Conservation (phyloP, 2,797 vertebrate genomes). For the Enteromius mattozi region DNA sequence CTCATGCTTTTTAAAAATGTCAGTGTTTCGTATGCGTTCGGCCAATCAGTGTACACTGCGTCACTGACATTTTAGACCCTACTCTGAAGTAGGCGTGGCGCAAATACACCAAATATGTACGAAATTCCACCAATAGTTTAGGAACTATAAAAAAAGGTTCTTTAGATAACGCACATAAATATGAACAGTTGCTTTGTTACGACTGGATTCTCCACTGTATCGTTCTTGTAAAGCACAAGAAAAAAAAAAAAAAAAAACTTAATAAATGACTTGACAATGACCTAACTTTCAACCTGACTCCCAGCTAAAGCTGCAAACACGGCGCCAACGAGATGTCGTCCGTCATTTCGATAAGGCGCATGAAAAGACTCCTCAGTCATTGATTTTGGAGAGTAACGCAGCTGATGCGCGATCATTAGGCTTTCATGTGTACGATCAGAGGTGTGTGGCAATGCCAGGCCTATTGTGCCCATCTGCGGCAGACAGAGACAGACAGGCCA, state of each 20-base stretch:
- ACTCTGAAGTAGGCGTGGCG: not conserved
- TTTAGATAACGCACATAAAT: no score
- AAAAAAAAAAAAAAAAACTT: not conserved
- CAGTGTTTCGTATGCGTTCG: no score
- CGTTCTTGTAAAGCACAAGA: not conserved
- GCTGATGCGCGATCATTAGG: slow-evolving; percentile 51
- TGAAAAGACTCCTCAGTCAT: slow-evolving; percentile 28
- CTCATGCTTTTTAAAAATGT: no score
- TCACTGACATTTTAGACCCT: not conserved
- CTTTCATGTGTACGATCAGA: slow-evolving; percentile 55
- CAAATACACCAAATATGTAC: no score
- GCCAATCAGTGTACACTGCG: no score
- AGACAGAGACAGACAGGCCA: slow-evolving; percentile 56
- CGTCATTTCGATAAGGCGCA: slow-evolving; percentile 34
- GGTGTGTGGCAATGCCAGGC: slow-evolving; percentile 53
- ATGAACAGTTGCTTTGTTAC: no score
- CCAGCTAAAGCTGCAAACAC: slow-evolving; percentile 18
- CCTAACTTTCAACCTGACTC: slow-evolving; percentile 3
- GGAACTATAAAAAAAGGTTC: no score
- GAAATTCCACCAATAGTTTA: no score
- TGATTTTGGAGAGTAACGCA: slow-evolving; percentile 4
- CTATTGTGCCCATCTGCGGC: slow-evolving; percentile 65
- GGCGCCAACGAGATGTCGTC: slow-evolving; percentile 18
- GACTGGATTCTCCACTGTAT: no score
- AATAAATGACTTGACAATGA: not conserved